Base-by-base conservation (phyloP, 2,797 vertebrate species). In the Trachops cirrhosus region DNA sequence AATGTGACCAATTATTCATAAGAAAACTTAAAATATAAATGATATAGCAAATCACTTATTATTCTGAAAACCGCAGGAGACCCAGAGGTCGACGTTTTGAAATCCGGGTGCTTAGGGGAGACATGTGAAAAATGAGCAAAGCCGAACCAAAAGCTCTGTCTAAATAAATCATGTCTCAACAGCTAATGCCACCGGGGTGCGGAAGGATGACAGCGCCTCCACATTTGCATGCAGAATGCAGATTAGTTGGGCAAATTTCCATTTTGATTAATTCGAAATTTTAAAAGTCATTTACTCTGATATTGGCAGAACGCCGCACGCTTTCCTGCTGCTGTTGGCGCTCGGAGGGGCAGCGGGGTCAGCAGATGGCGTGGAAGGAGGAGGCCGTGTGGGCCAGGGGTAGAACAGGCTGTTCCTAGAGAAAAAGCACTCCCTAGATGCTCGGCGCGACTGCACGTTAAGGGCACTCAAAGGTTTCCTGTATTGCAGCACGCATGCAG, bases 101-200 rank as follows among this genome's bases (percentile, higher is more conserved):
- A 86, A 70, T 29, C 48, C 22, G 32, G 62, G 6, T 29, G 32
- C 41, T 91, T 68, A 16, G 3, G 70, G 19, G 39, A 62, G 57
- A 86, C 8, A 34, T 52, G 62, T 89, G 95, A 92, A 68, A 89
- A 94, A 68, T 82, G 57, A 86, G 48, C 41, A 82, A 89, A 48
- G 29, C 6, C 2, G 29, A 32, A 54, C 11, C 16, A 37, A 82
- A 59, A 62, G 18, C 9, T 82, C 68, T 32, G 2, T 85, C 64
- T 57, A 64, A 80, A 46, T 86, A 89, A 91, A 71, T 62, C 16
- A 37, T 59, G 22, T 44, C 86, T 62, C 57, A 52, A 68, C 73
- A 74, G 48, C 2, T 10, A 52, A 21, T 4, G 73, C 4, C 48
- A 52, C n/a, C 32, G 18, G 73, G 57, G 9, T 22, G 19, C 54